Base-by-base conservation (phyloP, 2,888 invertebrate genomes). In the Ganaspis brasiliensis region DNA sequence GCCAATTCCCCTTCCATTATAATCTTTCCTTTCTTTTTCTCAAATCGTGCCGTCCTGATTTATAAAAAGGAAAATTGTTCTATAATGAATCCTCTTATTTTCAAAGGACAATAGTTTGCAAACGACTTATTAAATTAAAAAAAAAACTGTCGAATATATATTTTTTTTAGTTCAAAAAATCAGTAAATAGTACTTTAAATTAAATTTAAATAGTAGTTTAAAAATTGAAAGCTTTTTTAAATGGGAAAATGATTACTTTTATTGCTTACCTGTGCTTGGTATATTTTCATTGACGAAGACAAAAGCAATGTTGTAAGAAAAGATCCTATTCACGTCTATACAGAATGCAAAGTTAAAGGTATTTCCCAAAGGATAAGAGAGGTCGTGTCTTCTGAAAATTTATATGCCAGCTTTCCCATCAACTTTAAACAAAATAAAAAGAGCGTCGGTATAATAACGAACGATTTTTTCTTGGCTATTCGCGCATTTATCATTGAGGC, bases 1-100 rank as follows among this genome's bases (percentile, higher is more conserved):
- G 78, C 76, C 80, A 78, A 81, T 81, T 79, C 73, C 56, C 79
- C 63, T 74, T 74, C 75, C 56, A 72, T 71, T 74, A 74, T 74
- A 76, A 75, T 72, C 59, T 72, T 73, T 71, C 67, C 78, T 76
- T 63, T 74, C 76, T 81, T 72, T 76, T 73, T 19, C 26, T 24
- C 24, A 49, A 67, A 67, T 67, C 45, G 24, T 67, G 24, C 52
- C 73, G 56, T 55, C 5, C 31, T 37, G 35, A 74, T 73, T 61
- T 61, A 31, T 73, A 35, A 73, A 45, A 40, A 31, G 49, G 45
- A 55, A 37, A 59, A 35, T 59, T 31, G 24, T 26, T 14, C 57
- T 14, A 26, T 52, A 52, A 52, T 52, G 52, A 52, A 52, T 52
- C 19, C 52, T 19, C 52, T 52, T 49, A 49, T 49, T 14, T n/a